These are phyloP conservation scores for Pentamera pediparva DNA, from an alignment of 53 echinoderm and acorn worm species.

Conservation along the genomic window DNA sequence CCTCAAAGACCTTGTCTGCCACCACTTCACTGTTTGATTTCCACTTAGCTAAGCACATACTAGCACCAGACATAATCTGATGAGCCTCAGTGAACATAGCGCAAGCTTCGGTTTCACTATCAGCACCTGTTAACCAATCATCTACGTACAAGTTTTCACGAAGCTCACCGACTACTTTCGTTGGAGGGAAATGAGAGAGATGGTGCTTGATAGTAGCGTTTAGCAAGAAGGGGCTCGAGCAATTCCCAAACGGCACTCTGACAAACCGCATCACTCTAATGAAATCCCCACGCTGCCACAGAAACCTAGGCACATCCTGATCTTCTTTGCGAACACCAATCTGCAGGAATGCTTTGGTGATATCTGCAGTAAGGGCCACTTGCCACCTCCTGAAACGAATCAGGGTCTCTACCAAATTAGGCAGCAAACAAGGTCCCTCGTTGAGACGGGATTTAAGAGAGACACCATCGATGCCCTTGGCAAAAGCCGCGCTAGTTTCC, in stretches of 20 bases:
- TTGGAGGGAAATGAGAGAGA: not conserved
- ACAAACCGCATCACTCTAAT: slow-evolving; percentile 22
- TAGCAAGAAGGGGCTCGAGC: slow-evolving; percentile 8
- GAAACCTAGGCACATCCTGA: slow-evolving; percentile 18
- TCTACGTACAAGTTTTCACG: slow-evolving; percentile 2
- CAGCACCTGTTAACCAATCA: not conserved
- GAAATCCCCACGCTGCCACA: not conserved
- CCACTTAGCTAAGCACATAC: not conserved
- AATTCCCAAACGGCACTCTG: slow-evolving; percentile 22
- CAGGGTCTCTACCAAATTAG: slow-evolving; percentile 13
- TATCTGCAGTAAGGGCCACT: slow-evolving; percentile 8
- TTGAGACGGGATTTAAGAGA: slow-evolving; percentile 16
- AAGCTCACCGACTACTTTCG: not conserved
- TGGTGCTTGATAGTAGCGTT: slow-evolving; percentile 1
- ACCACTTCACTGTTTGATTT: not conserved
- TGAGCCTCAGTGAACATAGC: slow-evolving; percentile 2
- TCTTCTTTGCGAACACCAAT: not conserved
- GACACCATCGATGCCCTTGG: slow-evolving; percentile 17
- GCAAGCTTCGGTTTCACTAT: not conserved
- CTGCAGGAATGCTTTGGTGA: slow-evolving; percentile 23
- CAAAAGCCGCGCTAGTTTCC: not conserved
- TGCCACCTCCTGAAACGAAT: slow-evolving; percentile 24
- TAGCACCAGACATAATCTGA: not conserved
- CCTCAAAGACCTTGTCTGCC: not conserved
- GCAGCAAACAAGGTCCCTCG: slow-evolving; percentile 12